Evolutionary conservation across 1,140 invertebrate genomes (phyloP), one percentile per base, ranked within the genome.

Genomic region (Ooceraea biroi): DNA sequence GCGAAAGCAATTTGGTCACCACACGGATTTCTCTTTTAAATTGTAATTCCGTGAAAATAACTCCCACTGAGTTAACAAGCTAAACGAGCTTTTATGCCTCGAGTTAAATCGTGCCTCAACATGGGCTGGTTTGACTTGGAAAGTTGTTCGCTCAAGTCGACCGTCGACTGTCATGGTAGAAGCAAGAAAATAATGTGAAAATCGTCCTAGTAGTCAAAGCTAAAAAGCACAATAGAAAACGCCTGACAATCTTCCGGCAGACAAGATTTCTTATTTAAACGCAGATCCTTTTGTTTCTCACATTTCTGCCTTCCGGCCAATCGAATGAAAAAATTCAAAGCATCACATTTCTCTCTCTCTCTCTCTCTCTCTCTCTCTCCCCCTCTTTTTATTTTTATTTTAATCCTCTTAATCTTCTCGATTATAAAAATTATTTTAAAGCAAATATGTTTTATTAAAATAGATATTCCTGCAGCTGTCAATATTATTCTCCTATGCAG

Each of bases 131-230:
- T 63, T 48, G 73, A 76, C 44, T 76, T 76, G 44, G 58, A 76
- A 76, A 76, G 73, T 76, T 76, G 48, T 63, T 76, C 73, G 58
- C 73, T 76, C 73, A 48, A 25, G n/a, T 22, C 44, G 25, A 41
- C 12, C 44, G 57, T 22, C 44, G 25, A 41, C 12, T 25, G 57
- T 76, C 72, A 76, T 76, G 44, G 44, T 57, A 57, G 73, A 76
- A 63, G 73, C 25, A 76, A 76, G 44, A 63, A 76, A 76, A 76
- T 76, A 76, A 76, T 76, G 58, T 63, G 44, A 60, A 63, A 76
- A 63, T 57, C 58, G 25, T 63, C 58, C 30, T 30, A n/a, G 73
- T 36, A 76, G 58, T 76, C 57, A 76, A 63, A 63, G 57, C 58
- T 50, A n/a, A 46, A 76, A 63, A 76, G 48, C 30, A 63, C 58